Conservation (phyloP, 2,888 invertebrate species). For the Heliconius hortense region DNA sequence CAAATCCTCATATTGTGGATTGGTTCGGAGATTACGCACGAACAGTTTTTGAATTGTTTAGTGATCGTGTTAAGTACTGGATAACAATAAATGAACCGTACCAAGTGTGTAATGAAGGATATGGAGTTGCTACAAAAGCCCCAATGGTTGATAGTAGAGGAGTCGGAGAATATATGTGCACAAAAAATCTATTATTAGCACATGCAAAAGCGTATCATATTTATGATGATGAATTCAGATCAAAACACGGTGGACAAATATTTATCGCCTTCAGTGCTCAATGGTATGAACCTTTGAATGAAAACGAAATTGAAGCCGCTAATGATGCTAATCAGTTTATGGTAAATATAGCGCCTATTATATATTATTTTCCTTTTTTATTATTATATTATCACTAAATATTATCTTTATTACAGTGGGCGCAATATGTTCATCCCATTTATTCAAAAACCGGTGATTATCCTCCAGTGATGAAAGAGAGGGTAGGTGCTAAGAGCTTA, state of each 20-base stretch:
- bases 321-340: slow-evolving; percentile 55
- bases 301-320: slow-evolving; percentile 65
- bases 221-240: slow-evolving; percentile 56
- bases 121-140: slow-evolving; percentile 54
- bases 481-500: slow-evolving; percentile 77
- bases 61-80: slow-evolving; percentile 75
- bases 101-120: slow-evolving; percentile 60
- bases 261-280: slow-evolving; percentile 77
- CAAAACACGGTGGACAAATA: slow-evolving; percentile 58
- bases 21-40: slow-evolving; percentile 69
- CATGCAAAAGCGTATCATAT: slow-evolving; percentile 72
- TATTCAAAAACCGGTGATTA: slow-evolving; percentile 80
- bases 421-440: slow-evolving; percentile 38
- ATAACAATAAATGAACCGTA: slow-evolving; percentile 81
- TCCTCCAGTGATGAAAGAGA: slow-evolving; percentile 81
- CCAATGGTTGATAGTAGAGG: slow-evolving; percentile 60
- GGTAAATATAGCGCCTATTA: slow-evolving; percentile 10
- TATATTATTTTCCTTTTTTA: not conserved
- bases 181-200: slow-evolving; percentile 72
- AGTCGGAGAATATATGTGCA: slow-evolving; percentile 69
- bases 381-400: slow-evolving; percentile 8
- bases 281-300: slow-evolving; percentile 71
- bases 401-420: slow-evolving; percentile 37
- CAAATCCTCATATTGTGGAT: slow-evolving; percentile 60
- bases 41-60: slow-evolving; percentile 59